Conservation (phyloP, 2,797 vertebrate species). For the Gobio occitaniae region DNA sequence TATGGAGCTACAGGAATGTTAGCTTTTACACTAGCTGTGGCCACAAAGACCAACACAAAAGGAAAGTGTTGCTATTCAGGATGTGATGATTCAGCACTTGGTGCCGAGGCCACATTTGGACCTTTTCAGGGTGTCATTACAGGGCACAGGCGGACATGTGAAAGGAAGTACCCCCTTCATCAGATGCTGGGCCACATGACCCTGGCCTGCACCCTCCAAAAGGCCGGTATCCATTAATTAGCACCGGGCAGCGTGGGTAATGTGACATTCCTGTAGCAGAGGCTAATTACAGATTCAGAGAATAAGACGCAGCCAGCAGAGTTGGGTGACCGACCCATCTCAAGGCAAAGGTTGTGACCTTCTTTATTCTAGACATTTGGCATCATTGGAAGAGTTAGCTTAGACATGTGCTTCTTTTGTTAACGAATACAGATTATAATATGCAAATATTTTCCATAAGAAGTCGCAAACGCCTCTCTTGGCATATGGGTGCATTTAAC, state of each 20-base stretch:
- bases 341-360: conserved; percentile 21
- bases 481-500: conserved; percentile 54
- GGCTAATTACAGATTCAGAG: conserved; percentile 53
- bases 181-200: neutral
- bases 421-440: neutral
- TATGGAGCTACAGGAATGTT: conserved; percentile 14
- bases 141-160: conserved; percentile 21
- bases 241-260: conserved; percentile 27
- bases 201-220: neutral
- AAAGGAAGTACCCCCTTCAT: neutral
- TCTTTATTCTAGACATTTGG: conserved; percentile 15
- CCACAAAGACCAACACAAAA: conserved; percentile 45
- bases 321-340: conserved; percentile 36
- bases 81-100: conserved; percentile 27
- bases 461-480: neutral
- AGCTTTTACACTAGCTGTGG: conserved; percentile 26
- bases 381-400: conserved; percentile 34
- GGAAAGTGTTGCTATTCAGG: conserved; percentile 36
- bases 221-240: conserved; percentile 47
- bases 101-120: conserved; percentile 19
- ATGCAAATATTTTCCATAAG: neutral
- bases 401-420: neutral
- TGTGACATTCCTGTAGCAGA: conserved; percentile 44
- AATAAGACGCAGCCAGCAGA: conserved; percentile 23
- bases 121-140: neutral